Base-by-base conservation (phyloP, 1,140 invertebrate species). In the Dreissena rostriformis region DNA sequence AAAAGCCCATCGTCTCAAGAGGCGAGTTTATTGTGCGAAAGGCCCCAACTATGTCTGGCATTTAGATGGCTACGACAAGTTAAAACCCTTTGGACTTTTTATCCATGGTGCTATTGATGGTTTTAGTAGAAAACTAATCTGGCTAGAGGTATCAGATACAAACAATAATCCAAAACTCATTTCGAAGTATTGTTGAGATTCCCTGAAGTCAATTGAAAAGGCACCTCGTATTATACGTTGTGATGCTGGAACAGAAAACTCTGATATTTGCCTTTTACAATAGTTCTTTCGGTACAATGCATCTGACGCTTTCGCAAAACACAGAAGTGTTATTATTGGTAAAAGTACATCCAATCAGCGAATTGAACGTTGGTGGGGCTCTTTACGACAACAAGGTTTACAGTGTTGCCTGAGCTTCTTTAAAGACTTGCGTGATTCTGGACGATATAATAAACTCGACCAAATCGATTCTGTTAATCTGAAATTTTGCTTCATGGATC, bases 101-200 rank as follows among this genome's bases (percentile, higher is more conserved):
- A 89, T 92, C 26, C 83, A 88, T 82, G 89, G 88, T n/a, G 90
- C 87, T 26, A 88, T 93, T 11, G 90, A 92, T 82, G 91, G 91
- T 4, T 93, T 82, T 83, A 92, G 91, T 6, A 70, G 88, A n/a
- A 76, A 86, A 12, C 55, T 92, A 1, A 84, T 92, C 51, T 92
- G 91, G 91, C 28, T 92, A n/a, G 72, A 90, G 77, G 88, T 75
- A 61, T 24, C 24, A n/a, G 19, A 10, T 28, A 26, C 10, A 17
- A 91, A 88, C 61, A 91, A 87, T 22, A 17, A 74, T 55, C 73
- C 73, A 75, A 19, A 28, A 14, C 26, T 57, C 55, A 61, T 75
- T 63, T 24, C 52, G 29, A 75, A 63, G 22, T 75, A 75, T 28
- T 75, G 10, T 75, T 55, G 8, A 14, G 49, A 78, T 53, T n/a